Percentiles rank a stretch among this genome's conserved stretches.
Evolutionary conservation across 1,140 invertebrate species (phyloP).

Genomic region (Calycopis cecrops): DNA sequence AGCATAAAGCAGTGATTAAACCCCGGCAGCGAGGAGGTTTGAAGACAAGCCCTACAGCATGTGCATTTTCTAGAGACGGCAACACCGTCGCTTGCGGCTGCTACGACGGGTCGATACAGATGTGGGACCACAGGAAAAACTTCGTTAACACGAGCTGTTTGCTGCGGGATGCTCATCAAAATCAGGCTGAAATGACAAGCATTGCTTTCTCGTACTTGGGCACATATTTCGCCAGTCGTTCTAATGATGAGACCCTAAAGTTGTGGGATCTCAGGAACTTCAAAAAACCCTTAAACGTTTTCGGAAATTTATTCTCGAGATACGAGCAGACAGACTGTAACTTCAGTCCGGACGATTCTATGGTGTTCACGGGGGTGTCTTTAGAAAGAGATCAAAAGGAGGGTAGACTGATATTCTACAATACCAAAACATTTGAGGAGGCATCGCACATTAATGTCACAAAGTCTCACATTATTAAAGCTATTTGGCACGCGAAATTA

Average conservation of each 20-base stretch:
- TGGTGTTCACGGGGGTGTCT: constrained; percentile 93
- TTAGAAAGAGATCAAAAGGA: constrained; percentile 80
- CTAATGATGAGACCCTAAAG: constrained; percentile 95
- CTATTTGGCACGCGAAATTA: constrained; percentile 96
- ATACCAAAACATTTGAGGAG: constrained; percentile 86
- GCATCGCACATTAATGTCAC: constrained; percentile 84
- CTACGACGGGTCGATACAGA: constrained; percentile 96
- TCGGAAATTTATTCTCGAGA: constrained; percentile 85
- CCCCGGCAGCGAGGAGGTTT: constrained; percentile 91
- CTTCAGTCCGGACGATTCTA: constrained; percentile 95
- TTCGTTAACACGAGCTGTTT: constrained; percentile 87
- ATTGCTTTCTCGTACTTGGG: constrained; percentile 94
- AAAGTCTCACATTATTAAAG: constrained; percentile 90
- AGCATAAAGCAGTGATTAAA: constrained; percentile 92
- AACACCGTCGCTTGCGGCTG: constrained; percentile 93
- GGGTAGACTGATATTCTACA: constrained; percentile 89
- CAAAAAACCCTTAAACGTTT: constrained; percentile 84
- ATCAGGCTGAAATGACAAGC: constrained; percentile 88
- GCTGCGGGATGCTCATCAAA: constrained; percentile 88
- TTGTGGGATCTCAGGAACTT: constrained; percentile 94
- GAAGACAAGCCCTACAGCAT: constrained; percentile 90
- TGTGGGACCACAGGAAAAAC: constrained; percentile 95
- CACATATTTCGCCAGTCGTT: constrained; percentile 85
- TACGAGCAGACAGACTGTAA: constrained; percentile 95
- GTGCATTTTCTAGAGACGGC: constrained; percentile 91